Percentiles rank a stretch among this genome's conserved stretches.
These are phyloP conservation scores for Pseudomyrmex gracilis DNA, from an alignment of 1,140 invertebrate genomes.

Conservation along the genomic window DNA sequence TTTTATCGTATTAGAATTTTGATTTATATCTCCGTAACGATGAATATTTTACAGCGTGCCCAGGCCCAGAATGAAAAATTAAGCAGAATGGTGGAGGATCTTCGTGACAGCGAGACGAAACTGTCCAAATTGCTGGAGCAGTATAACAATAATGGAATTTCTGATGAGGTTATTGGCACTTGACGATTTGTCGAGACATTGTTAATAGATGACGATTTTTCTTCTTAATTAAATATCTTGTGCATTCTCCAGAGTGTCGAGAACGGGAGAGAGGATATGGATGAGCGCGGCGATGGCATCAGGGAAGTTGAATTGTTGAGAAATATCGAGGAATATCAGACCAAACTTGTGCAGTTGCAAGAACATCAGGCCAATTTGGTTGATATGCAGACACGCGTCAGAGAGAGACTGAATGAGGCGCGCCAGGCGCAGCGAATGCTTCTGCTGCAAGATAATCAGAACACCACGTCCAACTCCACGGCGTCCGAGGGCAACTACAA, in stretches of 20 bases:
- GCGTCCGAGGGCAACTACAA: conserved; percentile 60
- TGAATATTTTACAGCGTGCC: conserved; percentile 76
- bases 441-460: conserved; percentile 75
- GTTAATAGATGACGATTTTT: not conserved
- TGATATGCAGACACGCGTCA: conserved; percentile 80
- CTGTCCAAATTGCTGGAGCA: conserved; percentile 81
- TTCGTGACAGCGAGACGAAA: conserved; percentile 83
- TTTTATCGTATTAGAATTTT: conserved; percentile 11
- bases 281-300: conserved; percentile 68
- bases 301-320: conserved; percentile 76
- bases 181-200: conserved; percentile 7
- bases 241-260: conserved; percentile 75
- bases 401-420: conserved; percentile 80
- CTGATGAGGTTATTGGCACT: conserved; percentile 78
- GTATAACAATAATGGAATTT: conserved; percentile 77
- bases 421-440: conserved; percentile 80
- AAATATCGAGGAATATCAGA: conserved; percentile 83
- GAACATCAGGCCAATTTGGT: conserved; percentile 81
- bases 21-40: conserved; percentile 42
- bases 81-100: conserved; percentile 83
- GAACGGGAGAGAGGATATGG: conserved; percentile 66
- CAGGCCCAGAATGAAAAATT: conserved; percentile 82
- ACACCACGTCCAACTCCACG: conserved; percentile 12
- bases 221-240: conserved; percentile 1
- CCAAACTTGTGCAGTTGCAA: conserved; percentile 80